Percentiles rank a stretch among this genome's conserved stretches.
Conservation (phyloP, 1,140 invertebrate genomes). For the Zaprionus tsacasi region DNA sequence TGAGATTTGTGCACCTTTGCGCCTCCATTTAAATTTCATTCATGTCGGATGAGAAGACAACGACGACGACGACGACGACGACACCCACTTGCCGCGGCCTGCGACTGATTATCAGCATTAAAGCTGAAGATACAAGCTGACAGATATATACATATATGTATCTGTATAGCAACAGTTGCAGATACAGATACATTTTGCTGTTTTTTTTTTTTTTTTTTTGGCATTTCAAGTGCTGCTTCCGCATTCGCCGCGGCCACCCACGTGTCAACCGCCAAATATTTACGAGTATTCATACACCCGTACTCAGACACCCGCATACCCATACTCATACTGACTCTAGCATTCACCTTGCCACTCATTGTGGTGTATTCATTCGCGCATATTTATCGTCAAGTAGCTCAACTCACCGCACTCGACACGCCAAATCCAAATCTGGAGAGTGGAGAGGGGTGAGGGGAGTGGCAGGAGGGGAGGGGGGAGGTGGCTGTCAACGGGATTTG, state of each 20-base stretch:
- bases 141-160: too few relatives aligned
- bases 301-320: too few relatives aligned
- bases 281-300: not conserved
- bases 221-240: conserved; percentile 65
- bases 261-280: conserved; percentile 57
- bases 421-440: conserved; percentile 4
- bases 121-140: conserved; percentile 18
- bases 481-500: conserved; percentile 31
- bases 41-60: conserved; percentile 28
- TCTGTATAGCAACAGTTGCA: conserved; percentile 10
- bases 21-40: conserved; percentile 46
- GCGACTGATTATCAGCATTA: conserved; percentile 38
- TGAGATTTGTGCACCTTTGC: conserved; percentile 13
- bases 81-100: conserved; percentile 44
- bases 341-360: not conserved
- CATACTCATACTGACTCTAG: not conserved
- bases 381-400: conserved; percentile 25
- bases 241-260: conserved; percentile 68
- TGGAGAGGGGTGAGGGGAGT: not conserved
- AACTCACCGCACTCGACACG: conserved; percentile 15
- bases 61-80: not conserved
- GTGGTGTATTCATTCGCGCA: not conserved
- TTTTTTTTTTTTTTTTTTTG: conserved; percentile 27
- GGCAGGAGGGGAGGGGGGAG: not conserved
- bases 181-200: conserved; percentile 21